phyloP scores from a whole-genome alignment of 2,113 vertebrate species.

The Crotalus viridis region DNA sequence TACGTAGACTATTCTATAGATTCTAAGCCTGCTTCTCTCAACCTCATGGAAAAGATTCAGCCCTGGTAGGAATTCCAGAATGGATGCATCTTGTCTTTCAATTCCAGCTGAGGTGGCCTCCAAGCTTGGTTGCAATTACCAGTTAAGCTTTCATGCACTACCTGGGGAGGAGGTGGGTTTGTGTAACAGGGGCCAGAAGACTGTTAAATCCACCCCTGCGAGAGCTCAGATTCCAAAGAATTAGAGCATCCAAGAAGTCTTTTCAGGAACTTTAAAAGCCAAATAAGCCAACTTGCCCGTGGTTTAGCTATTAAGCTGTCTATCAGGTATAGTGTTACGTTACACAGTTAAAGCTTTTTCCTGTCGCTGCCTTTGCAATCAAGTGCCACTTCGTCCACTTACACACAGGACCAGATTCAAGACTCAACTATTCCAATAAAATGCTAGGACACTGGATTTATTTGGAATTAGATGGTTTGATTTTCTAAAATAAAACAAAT shows the following conservation, averaged over 20 bases:
- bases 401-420: neutral
- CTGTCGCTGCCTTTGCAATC: conserved; percentile 27
- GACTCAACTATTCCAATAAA: neutral
- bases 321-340: conserved; percentile 24
- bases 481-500: neutral
- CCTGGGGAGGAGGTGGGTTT: fast-evolving
- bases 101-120: neutral
- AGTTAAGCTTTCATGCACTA: neutral
- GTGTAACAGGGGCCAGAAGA: neutral
- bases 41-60: neutral
- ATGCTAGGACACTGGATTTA: neutral
- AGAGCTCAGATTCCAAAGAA: conserved; percentile 10
- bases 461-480: neutral
- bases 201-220: neutral
- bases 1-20: neutral
- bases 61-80: neutral
- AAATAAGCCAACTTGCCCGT: conserved; percentile 31
- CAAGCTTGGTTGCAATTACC: fast-evolving
- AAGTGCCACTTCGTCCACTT: conserved; percentile 16
- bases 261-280: conserved; percentile 34
- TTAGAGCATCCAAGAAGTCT: conserved; percentile 32
- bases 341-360: conserved; percentile 25
- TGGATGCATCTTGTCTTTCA: neutral
- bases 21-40: neutral
- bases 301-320: conserved; percentile 29